Evolutionary conservation across 92 coral and sea anemone genomes (phyloP), one percentile per base, ranked within the genome.

Genomic region (Epizoanthus scotinus): DNA sequence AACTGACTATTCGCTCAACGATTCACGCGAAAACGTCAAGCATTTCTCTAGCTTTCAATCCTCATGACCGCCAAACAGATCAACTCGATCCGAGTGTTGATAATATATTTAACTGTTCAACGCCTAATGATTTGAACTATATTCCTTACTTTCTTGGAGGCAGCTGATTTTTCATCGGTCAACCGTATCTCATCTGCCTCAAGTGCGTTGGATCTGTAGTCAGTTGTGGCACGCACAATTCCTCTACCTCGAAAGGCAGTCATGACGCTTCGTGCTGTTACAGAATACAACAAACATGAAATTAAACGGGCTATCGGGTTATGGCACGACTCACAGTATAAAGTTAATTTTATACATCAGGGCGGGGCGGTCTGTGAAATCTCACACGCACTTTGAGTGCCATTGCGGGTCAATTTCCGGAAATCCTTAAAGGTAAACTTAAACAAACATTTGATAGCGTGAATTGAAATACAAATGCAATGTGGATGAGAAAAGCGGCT

Each of bases 81-180:
- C 79, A 56, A 20, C 64, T 73, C 29, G 27, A 47, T 22, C 49
- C 20, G 63, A 72, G 53, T 38, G 67, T 31, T 58, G 80, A 73
- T 73, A 65, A 59, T 75, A 24, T 58, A 58, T 75, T 34, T 57
- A 63, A 53, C 68, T 18, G 7, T 75, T 47, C 12, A 8, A 47
- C 52, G 52, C 52, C 15, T 36, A 75, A 59, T 58, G 56, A n/a
- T 29, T 73, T 73, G 24, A 38, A 74, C 52, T 8, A 27, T 44
- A 66, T 36, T 18, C 19, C 77, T 71, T 62, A 92, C 97, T 60
- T 90, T 83, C 63, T 92, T 92, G 18, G 94, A 90, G 13, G 97
- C 97, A 28, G 91, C 83, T 13, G 89, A 81, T 24, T 93, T 68
- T 70, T 92, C 97, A 2, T 69, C 63, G 71, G 58, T 87, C 88